Evolutionary conservation across 2,113 vertebrate genomes (phyloP).

Genomic region (Bucco capensis): DNA sequence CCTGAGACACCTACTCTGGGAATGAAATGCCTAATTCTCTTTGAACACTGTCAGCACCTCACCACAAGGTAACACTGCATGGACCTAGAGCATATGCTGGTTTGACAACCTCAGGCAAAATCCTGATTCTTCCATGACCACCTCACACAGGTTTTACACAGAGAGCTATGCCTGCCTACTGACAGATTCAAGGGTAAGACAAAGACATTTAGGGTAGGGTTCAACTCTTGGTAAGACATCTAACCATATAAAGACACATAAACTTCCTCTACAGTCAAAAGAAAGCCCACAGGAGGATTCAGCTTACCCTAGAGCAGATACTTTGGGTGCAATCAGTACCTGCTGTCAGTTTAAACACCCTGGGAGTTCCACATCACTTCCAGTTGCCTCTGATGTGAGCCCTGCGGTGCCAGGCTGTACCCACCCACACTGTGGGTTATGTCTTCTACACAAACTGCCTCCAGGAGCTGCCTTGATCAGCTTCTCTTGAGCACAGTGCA

Average conservation of each 20-base stretch:
- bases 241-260: not conserved
- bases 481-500: no score
- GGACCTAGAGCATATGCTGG: not conserved
- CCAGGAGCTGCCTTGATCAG: no score
- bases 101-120: not conserved
- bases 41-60: not conserved
- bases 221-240: not conserved
- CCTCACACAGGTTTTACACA: not conserved
- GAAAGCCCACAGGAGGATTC: not conserved
- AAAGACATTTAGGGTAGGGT: not conserved
- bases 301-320: not conserved
- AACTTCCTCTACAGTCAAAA: not conserved
- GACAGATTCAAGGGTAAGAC: not conserved
- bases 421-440: not conserved
- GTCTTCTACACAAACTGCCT: no score
- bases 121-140: not conserved
- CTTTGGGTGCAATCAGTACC: not conserved
- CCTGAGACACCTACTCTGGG: not conserved
- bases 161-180: not conserved
- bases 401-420: not conserved
- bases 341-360: not conserved
- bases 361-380: not conserved
- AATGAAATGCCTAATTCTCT: conserved; percentile 1
- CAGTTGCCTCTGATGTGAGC: not conserved
- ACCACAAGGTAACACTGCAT: not conserved